A percentile compares a stretch with the other conserved stretches of the same genome.
Evolutionary conservation across 2,888 invertebrate genomes (phyloP).

Genomic region (Xiphydria camelus): DNA sequence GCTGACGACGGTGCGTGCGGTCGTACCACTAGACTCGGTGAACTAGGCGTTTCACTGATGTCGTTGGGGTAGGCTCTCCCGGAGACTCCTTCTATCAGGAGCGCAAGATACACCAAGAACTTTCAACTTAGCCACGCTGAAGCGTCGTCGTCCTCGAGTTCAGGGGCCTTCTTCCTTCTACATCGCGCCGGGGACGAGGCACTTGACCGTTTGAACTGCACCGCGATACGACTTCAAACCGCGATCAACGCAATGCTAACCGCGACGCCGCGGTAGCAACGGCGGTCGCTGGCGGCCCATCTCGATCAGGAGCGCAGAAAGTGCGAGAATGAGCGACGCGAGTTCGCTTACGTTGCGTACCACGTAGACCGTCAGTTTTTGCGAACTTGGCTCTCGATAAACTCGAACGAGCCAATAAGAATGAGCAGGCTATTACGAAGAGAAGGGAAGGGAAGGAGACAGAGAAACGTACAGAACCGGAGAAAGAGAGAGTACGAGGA

Average conservation of each 20-base stretch:
- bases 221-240: not conserved
- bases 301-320: slow-evolving; percentile 11
- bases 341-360: too few species aligned
- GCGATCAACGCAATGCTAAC: slow-evolving; percentile 21
- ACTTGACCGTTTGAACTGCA: not conserved
- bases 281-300: slow-evolving; percentile 41
- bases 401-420: too few species aligned
- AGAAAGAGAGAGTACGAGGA: too few species aligned
- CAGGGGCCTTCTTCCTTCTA: too few species aligned
- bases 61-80: slow-evolving; percentile 46
- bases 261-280: slow-evolving; percentile 41
- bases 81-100: slow-evolving; percentile 38
- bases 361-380: too few species aligned
- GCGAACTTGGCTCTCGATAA: too few species aligned
- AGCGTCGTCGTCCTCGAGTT: too few species aligned
- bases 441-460: too few species aligned
- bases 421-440: too few species aligned
- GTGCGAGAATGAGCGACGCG: not conserved
- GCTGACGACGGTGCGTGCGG: slow-evolving; percentile 18
- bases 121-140: too few species aligned
- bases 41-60: slow-evolving; percentile 22
- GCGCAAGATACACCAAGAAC: too few species aligned
- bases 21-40: slow-evolving; percentile 9
- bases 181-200: not conserved
- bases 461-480: too few species aligned